These are phyloP conservation scores for Stenchaetothrips biformis DNA, from an alignment of 2,888 invertebrate species.

Conservation along the genomic window DNA sequence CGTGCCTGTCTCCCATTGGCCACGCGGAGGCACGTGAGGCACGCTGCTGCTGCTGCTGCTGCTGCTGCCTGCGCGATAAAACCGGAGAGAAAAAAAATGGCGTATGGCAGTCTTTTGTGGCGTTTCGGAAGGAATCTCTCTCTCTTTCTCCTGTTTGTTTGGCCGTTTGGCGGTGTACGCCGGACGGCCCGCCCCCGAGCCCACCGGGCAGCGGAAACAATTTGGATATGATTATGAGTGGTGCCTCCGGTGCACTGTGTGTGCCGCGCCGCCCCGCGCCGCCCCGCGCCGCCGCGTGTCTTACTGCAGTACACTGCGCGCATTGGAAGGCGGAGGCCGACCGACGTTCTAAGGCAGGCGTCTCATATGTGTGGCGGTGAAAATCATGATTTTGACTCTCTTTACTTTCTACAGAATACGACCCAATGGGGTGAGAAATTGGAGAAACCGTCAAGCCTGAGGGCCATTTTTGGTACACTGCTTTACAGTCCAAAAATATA, in stretches of 20 bases:
- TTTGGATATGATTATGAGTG: constrained; percentile 15
- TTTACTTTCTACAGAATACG: too few species aligned
- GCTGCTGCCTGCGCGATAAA: too few species aligned
- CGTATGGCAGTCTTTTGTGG: too few species aligned
- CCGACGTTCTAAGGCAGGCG: too few species aligned
- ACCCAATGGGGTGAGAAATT: too few species aligned
- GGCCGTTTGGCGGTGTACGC: not conserved
- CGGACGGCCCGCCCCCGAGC: not conserved
- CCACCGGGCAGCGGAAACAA: constrained; percentile 6
- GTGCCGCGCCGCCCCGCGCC: not conserved
- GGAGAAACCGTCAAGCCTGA: too few species aligned
- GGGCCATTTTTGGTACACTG: too few species aligned
- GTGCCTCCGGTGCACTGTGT: not conserved
- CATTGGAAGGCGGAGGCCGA: too few species aligned
- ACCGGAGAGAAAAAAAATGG: too few species aligned
- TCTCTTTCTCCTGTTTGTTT: not conserved
- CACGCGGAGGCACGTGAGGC: not conserved
- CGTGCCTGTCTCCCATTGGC: not conserved
- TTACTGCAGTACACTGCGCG: not conserved
- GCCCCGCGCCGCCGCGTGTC: not conserved
- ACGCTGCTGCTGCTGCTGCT: not conserved
- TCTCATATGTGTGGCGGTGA: too few species aligned
- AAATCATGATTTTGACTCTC: too few species aligned
- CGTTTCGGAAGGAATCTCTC: not conserved
- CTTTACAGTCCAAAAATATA: too few species aligned